Evolutionary conservation across 2,888 invertebrate species (phyloP).

Genomic region (Piscicola geometra): DNA sequence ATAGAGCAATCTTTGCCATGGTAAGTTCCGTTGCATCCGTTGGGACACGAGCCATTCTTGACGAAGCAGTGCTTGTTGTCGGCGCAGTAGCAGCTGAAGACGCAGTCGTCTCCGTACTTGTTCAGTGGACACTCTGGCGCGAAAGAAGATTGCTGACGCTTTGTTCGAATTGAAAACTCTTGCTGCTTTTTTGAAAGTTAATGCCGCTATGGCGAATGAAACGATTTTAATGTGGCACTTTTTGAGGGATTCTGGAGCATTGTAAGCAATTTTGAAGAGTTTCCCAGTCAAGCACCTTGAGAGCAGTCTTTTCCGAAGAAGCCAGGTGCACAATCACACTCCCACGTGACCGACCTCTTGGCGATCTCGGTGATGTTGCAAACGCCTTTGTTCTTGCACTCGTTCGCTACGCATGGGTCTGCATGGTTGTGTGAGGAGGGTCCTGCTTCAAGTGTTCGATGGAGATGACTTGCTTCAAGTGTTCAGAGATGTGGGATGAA

Average conservation of each 20-base stretch:
- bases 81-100: constrained; percentile 28
- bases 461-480: too few relatives aligned
- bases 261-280: background rate
- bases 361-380: constrained; percentile 14
- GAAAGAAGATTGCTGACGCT: too few relatives aligned
- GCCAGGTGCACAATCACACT: constrained; percentile 22
- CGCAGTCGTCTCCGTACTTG: constrained; percentile 23
- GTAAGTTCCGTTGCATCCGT: constrained; percentile 5
- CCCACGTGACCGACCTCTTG: background rate
- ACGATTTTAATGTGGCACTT: too few relatives aligned
- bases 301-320: constrained; percentile 22
- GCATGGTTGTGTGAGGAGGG: too few relatives aligned
- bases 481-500: too few relatives aligned
- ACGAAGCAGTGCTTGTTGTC: constrained; percentile 21
- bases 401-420: constrained; percentile 18
- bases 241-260: background rate
- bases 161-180: too few relatives aligned
- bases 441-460: too few relatives aligned
- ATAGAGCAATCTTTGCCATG: constrained; percentile 28
- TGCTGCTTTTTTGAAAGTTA: too few relatives aligned
- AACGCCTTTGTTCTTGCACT: constrained; percentile 12
- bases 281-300: background rate
- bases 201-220: too few relatives aligned
- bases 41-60: constrained; percentile 18
- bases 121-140: constrained; percentile 15